Evolutionary conservation across 2,113 vertebrate genomes (phyloP), one percentile per base, ranked within the genome.

Genomic region (Calidris pugnax): DNA sequence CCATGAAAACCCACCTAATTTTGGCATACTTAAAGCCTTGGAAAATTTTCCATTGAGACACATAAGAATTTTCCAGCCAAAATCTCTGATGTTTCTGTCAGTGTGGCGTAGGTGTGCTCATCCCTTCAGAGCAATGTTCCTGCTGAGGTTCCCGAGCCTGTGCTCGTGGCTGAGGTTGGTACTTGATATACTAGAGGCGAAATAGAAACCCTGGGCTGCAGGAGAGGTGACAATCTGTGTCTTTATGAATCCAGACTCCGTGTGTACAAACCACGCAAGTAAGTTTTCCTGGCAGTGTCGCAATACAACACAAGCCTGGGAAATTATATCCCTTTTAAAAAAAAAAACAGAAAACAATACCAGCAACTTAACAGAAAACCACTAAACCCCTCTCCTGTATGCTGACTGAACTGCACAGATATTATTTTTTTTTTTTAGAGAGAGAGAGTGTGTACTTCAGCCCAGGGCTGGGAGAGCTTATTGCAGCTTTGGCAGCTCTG

Each of bases 11-110:
- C 15, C 9, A 57, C 41, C 81, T 93, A 93, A 75, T 87, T 89
- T 41, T 51, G 81, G 81, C 87, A 85, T 43, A 11, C 45, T 85
- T 75, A 64, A 87, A 92, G 26, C 60, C 77, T 92, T 1, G 0
- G 48, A 64, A 97, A 95, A 94, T 33, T 73, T 92, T 79, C 85
- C 85, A 39, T 93, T 93, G 69, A 76, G 53, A 66, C 33, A 37
- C 32, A 3, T 15, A 63, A 90, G 85, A 75, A 93, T 89, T 81
- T 87, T 33, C 39, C 69, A 90, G 76, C 59, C 74, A 75, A 26
- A 92, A 90, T 84, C 79, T 85, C 76, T 51, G 60, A 28, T 72
- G 39, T 39, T 78, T 84, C 28, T 67, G 33, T 84, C 63, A 48
- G 30, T 24, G 9, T 84, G 68, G 50, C 63, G 85, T 55, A 48